Base-by-base conservation (phyloP, 1,140 invertebrate genomes). In the Trachymyrmex cornetzi region DNA sequence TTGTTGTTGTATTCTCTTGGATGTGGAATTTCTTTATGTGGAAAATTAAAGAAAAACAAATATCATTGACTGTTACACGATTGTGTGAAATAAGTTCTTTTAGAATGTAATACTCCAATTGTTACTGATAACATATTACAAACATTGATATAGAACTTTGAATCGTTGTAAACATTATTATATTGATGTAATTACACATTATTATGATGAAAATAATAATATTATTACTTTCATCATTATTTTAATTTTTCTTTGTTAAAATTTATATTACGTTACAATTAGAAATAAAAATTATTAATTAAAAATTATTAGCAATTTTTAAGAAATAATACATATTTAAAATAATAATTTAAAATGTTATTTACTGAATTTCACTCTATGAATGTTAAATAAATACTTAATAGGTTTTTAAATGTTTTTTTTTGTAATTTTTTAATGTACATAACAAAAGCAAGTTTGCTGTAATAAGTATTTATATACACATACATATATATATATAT, bases 301-400 rank as follows among this genome's bases (percentile, higher is more conserved):
- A 59, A 71, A 27, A 14, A 61, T 74, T 72, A 48, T 74, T 72
- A 59, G 27, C 50, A 61, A 27, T 11, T 14, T 9, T 72, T 48
- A 82, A 19, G 12, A 55, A 34, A 30, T 24, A 16, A 24, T 63
- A 61, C 30, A 38, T 74, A 61, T 57, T 72, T 59, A 48, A 74
- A 50, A 50, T 63, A 14, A 75, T 24, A 16, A n/a, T n/a, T n/a
- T 2, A 72, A 50, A 59, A 22, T 61, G 19, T 74, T 38, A 38
- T 34, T 16, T 84, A 74, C 55, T 84, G 80, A 84, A 59, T 84
- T 84, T 84, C 69, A 74, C 69, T 84, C 69, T 84, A 84, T 63
- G 16, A 81, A n/a, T 63, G 34, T 79, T 66, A 66, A 79, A 61
- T 19, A 48, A 79, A 75, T 38, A 11, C 0, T 59, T 55, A 57